Conservation (phyloP, 2,888 invertebrate genomes). For the Euspilapteryx auroguttella region DNA sequence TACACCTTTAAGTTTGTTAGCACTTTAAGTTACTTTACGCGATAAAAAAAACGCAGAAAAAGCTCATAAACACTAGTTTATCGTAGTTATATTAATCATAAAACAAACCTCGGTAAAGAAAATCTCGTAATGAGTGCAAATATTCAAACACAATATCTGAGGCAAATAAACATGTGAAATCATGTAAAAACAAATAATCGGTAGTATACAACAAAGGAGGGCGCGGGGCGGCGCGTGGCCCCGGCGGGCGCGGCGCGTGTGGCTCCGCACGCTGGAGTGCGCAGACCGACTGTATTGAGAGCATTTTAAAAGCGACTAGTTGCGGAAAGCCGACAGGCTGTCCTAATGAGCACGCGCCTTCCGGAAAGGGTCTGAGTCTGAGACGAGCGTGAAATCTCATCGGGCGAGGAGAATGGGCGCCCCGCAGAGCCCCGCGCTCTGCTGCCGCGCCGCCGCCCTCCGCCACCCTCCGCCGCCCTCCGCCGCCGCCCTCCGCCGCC, state of each 20-base stretch:
- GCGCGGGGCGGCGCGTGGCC: constrained; percentile 11
- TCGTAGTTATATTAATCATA: no score
- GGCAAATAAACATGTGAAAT: constrained; percentile 39
- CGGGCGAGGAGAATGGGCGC: constrained; percentile 6
- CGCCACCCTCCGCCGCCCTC: not conserved
- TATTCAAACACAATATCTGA: not conserved
- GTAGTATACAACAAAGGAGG: constrained; percentile 8
- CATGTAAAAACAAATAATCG: constrained; percentile 48
- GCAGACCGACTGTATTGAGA: constrained; percentile 10
- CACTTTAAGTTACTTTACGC: no score
- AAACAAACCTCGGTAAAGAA: no score
- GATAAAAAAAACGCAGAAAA: no score
- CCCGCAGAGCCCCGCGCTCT: not conserved
- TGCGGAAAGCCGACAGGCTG: constrained; percentile 28
- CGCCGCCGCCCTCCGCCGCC: not conserved
- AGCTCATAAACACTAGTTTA: no score
- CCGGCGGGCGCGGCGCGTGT: not conserved
- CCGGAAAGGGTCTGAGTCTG: constrained; percentile 8
- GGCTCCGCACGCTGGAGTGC: constrained; percentile 1
- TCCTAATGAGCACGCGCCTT: constrained; percentile 36
- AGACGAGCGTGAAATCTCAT: constrained; percentile 20
- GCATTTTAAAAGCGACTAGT: constrained; percentile 8
- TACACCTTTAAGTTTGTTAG: no score
- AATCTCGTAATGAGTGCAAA: no score
- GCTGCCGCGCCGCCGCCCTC: not conserved